Percentiles rank a stretch among this genome's conserved stretches.
Evolutionary conservation across 2,113 vertebrate species (phyloP).

Genomic region (Syngnathus floridae): DNA sequence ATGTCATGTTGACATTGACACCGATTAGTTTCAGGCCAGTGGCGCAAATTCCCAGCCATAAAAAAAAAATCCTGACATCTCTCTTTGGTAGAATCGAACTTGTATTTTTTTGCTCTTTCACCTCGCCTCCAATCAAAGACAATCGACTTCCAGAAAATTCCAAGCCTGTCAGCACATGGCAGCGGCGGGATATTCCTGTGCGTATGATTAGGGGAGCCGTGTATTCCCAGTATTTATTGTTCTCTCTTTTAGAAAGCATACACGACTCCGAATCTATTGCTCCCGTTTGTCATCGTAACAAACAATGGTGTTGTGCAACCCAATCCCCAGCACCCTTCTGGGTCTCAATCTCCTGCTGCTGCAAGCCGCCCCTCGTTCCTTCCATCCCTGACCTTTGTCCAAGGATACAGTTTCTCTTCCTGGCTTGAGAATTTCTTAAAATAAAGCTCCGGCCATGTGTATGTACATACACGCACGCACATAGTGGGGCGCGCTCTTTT

Average conservation of each 20-base stretch:
- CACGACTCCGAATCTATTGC: constrained; percentile 48
- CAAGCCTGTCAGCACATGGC: constrained; percentile 43
- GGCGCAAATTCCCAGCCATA: constrained; percentile 24
- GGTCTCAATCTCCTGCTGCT: constrained; percentile 45
- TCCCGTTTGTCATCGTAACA: constrained; percentile 54
- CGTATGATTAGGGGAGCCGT: constrained; percentile 51
- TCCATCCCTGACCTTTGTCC: constrained; percentile 69
- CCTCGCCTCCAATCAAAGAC: constrained; percentile 46
- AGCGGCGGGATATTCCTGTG: constrained; percentile 43
- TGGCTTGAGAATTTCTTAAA: constrained; percentile 71
- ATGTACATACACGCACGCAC: constrained; percentile 11
- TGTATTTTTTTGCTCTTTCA: constrained; percentile 14
- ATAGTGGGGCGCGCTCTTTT: constrained; percentile 6
- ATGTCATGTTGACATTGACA: constrained; percentile 58
- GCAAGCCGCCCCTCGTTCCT: constrained; percentile 55
- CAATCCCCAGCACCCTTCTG: constrained; percentile 22
- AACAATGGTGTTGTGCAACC: constrained; percentile 65
- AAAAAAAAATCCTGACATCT: constrained; percentile 4
- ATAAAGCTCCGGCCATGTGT: constrained; percentile 58
- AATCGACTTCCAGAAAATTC: constrained; percentile 40
- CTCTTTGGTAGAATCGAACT: constrained; percentile 3
- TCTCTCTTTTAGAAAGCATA: constrained; percentile 59
- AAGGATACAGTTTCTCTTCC: constrained; percentile 68
- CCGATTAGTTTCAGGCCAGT: constrained; percentile 58
- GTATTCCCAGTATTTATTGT: constrained; percentile 57